Percentiles rank a stretch among this genome's conserved stretches.
phyloP scores from a whole-genome alignment of 1,140 invertebrate genomes.

The Nautilus pompilius region DNA sequence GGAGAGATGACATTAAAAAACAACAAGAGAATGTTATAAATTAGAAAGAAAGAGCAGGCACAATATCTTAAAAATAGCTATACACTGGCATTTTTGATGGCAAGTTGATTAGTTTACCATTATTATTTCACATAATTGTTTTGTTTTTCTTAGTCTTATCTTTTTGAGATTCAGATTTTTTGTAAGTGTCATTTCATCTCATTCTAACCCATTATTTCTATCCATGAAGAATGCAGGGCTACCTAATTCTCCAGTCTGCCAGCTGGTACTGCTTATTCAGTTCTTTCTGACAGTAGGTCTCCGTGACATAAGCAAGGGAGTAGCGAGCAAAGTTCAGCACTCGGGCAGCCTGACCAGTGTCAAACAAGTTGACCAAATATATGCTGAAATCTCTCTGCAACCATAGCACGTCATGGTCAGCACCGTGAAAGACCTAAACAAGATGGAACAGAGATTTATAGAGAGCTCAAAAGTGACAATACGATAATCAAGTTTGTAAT shows the following conservation, averaged over 20 bases:
- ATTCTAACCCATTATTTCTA: background rate
- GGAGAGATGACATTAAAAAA: too few species aligned
- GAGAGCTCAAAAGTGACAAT: too few species aligned
- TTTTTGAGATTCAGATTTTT: too few species aligned
- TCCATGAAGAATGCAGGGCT: conserved; percentile 4
- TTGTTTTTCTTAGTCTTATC: too few species aligned
- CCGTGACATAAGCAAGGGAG: conserved; percentile 77
- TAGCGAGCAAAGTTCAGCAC: conserved; percentile 67
- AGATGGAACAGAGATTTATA: background rate
- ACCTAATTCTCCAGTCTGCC: conserved; percentile 93
- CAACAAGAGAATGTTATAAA: too few species aligned
- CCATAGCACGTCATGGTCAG: conserved; percentile 87
- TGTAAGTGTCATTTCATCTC: too few species aligned
- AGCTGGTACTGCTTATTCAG: conserved; percentile 89
- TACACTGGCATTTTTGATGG: too few species aligned
- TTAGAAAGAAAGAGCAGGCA: too few species aligned
- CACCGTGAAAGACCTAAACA: conserved; percentile 84
- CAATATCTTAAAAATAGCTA: too few species aligned
- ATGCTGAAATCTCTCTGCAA: conserved; percentile 92
- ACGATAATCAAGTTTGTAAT: too few species aligned
- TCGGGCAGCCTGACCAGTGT: conserved; percentile 86
- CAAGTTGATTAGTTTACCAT: too few species aligned
- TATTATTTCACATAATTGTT: too few species aligned
- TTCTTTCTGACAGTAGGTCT: conserved; percentile 74
- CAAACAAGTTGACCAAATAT: conserved; percentile 97